Evolutionary conservation across 2,888 invertebrate species (phyloP), one percentile per base, ranked within the genome.

Genomic region (Diaperis boleti): DNA sequence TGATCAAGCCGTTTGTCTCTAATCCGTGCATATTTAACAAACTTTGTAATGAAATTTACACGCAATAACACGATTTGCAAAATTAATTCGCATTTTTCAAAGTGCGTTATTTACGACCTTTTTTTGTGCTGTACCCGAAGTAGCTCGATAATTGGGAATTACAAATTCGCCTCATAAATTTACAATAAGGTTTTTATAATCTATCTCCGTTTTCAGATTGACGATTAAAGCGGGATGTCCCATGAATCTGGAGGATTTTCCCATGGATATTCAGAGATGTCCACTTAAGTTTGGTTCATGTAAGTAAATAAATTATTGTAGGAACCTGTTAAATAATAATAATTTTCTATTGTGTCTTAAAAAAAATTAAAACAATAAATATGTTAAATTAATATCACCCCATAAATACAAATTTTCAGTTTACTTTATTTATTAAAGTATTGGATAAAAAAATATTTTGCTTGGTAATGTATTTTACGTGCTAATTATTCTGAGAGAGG

Each of bases 221-320:
- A 94, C 94, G 20, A 92, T 94, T 71, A 91, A 91, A 79, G 92
- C 93, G 11, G 90, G 90, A 29, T 94, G 94, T 74, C 90, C 90
- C 2, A 94, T 94, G 94, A 90, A 92, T 79, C 83, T 94, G 59
- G 90, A 91, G 77, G 91, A 92, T 76, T 94, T 93, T 78, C 94
- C 94, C 1, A 92, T 94, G 91, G 94, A 94, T 77, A 89, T 90
- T 29, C 92, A 93, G 78, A 83, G 88, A 67, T 93, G 93, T 77
- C 92, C 92, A 0, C 82, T 91, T 29, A 89, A 89, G 80, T 88
- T 93, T 74, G 92, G 92, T 61, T 92, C 92, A 74, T 92, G 92
- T 93, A 84, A 88, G 92, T 89, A 52, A n/a, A n/a, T 26, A 14
- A 11, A 29, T 2, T 20, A 26, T 18, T 20, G 20, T 2, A 4